Evolutionary conservation across 2,888 invertebrate genomes (phyloP).

Genomic region (Crepidodera aurea): DNA sequence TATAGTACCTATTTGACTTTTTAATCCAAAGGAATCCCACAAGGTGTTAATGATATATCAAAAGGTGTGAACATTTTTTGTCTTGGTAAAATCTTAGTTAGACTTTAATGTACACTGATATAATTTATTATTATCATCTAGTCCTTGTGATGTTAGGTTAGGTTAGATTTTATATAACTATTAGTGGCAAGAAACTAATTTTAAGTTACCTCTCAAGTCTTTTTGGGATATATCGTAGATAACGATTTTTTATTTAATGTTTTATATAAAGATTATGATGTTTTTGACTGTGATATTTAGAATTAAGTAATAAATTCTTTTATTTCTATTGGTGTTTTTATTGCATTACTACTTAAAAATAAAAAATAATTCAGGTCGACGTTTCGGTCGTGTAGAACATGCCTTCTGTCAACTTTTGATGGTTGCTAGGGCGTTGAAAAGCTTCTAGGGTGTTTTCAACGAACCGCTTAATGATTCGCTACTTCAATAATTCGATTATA

Average conservation of each 20-base stretch:
- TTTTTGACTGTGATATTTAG: constrained; percentile 33
- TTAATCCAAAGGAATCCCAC: no score
- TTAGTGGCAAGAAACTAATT: neutral
- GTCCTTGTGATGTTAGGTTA: neutral
- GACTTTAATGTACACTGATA: neutral
- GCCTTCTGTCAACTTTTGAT: no score
- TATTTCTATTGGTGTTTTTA: neutral
- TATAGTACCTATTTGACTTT: no score
- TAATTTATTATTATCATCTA: neutral
- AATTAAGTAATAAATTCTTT: constrained; percentile 22
- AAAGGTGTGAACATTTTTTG: no score
- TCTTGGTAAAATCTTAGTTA: neutral
- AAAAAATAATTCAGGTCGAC: no score
- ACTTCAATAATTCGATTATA: no score
- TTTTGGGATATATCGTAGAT: constrained; percentile 14
- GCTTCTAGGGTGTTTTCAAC: no score
- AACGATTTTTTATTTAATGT: constrained; percentile 3
- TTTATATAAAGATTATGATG: constrained; percentile 25
- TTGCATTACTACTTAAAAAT: no score
- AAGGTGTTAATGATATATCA: no score
- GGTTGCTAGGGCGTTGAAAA: no score
- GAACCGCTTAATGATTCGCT: no score
- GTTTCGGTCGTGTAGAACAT: no score
- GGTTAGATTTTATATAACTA: neutral
- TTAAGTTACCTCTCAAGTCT: neutral